Conservation (phyloP, 2,113 vertebrate species). For the Colaptes auratus region DNA sequence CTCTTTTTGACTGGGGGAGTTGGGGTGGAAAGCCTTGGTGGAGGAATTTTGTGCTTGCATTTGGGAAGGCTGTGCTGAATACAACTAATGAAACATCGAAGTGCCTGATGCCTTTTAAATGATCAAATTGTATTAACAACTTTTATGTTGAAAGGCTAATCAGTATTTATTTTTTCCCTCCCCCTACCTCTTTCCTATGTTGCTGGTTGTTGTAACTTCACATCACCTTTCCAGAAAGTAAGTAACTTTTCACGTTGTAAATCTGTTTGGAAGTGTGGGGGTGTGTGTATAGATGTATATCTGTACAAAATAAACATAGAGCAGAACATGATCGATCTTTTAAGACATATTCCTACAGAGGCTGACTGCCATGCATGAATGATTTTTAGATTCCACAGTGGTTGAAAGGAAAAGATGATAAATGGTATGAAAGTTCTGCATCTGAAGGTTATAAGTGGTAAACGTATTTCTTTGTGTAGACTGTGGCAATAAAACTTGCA, state of each 20-base stretch:
- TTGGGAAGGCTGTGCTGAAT: neutral
- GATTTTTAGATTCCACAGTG: neutral
- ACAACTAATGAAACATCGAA: neutral
- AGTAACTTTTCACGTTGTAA: conserved; percentile 52
- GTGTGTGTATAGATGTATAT: neutral
- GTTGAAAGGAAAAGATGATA: neutral
- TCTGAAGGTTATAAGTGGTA: neutral
- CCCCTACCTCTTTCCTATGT: conserved; percentile 13
- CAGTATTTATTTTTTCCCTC: neutral
- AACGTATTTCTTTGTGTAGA: neutral
- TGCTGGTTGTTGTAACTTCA: conserved; percentile 51
- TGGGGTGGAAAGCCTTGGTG: neutral
- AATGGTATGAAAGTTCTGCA: neutral
- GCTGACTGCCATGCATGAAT: neutral
- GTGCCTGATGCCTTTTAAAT: neutral
- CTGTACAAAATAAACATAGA: neutral
- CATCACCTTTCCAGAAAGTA: conserved; percentile 77
- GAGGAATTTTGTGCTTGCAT: neutral
- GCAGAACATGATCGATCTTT: neutral
- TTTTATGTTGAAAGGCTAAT: conserved; percentile 49
- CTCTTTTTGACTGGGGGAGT: neutral
- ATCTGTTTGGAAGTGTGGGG: neutral
- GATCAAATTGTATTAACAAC: neutral
- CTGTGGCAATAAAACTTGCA: neutral
- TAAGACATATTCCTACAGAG: neutral